These are phyloP conservation scores for Alexandromys fortis DNA, from an alignment of 2,113 vertebrate genomes.

Conservation along the genomic window DNA sequence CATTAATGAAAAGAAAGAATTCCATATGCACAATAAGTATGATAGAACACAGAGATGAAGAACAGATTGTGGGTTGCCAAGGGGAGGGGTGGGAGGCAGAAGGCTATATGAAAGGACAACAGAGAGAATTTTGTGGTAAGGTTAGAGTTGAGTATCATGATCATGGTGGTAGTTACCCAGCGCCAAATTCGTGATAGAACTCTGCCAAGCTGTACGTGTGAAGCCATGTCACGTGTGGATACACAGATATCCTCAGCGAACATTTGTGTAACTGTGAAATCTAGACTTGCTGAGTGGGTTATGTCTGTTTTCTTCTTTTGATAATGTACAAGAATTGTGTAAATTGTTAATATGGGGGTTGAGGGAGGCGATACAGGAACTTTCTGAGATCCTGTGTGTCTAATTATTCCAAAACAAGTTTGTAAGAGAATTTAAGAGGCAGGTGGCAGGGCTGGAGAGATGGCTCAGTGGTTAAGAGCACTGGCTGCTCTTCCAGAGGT, in stretches of 20 bases:
- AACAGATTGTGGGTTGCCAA: background rate
- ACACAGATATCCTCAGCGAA: rapidly evolving
- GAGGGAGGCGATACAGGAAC: background rate
- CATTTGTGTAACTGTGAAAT: background rate
- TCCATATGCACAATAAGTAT: background rate
- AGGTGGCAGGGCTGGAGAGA: background rate
- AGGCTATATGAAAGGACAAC: background rate
- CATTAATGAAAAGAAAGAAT: constrained; percentile 44
- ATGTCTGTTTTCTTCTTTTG: background rate
- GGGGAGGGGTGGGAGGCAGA: background rate
- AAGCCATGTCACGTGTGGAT: background rate
- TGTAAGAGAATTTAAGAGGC: background rate
- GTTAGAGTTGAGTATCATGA: background rate
- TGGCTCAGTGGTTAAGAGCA: no score
- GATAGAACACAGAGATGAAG: background rate
- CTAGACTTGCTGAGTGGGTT: background rate
- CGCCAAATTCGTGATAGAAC: background rate
- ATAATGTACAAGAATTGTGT: background rate
- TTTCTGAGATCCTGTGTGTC: background rate
- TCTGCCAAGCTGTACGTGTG: background rate
- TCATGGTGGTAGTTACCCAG: background rate
- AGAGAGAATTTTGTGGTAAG: background rate
- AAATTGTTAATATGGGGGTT: background rate
- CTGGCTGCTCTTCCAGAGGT: no score
- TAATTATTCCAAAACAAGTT: constrained; percentile 45